Conservation (phyloP, 2,113 vertebrate species). For the Sarotherodon lohbergeri region DNA sequence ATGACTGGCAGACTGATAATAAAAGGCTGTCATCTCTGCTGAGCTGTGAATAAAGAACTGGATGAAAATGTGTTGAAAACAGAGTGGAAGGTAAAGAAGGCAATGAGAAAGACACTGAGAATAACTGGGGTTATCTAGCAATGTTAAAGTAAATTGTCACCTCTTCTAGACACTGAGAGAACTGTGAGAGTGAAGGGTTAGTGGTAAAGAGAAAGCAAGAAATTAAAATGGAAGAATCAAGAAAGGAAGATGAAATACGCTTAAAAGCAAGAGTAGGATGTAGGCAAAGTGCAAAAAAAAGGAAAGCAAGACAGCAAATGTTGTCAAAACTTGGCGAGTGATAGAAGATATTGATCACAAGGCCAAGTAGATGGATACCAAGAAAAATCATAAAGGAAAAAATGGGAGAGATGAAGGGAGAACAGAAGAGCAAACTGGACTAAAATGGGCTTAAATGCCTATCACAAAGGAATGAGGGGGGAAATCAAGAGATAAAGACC, state of each 20-base stretch:
- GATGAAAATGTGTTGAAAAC: not conserved
- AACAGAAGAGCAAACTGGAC: not conserved
- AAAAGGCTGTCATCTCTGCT: not conserved
- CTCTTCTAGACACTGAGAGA: not conserved
- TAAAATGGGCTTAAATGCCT: slow-evolving; percentile 20
- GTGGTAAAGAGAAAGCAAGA: not conserved
- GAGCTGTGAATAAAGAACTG: not conserved
- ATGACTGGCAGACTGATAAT: slow-evolving; percentile 9
- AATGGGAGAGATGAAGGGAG: not conserved
- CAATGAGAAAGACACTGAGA: not conserved
- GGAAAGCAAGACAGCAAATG: not conserved
- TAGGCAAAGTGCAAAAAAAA: not conserved
- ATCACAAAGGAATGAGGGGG: slow-evolving; percentile 2
- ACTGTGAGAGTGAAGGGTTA: not conserved
- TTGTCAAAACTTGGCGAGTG: not conserved
- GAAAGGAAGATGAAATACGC: not conserved
- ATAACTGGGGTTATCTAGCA: not conserved
- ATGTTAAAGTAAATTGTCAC: not conserved
- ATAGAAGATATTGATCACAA: slow-evolving; percentile 7
- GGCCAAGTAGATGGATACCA: not conserved
- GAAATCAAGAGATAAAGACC: not conserved
- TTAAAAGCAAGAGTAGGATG: not conserved
- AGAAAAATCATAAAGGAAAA: slow-evolving; percentile 16
- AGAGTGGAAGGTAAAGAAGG: not conserved
- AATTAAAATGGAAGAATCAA: not conserved